Percentiles rank a stretch among this genome's conserved stretches.
phyloP scores from a whole-genome alignment of 2,888 invertebrate species.

The Orthosia gracilis region DNA sequence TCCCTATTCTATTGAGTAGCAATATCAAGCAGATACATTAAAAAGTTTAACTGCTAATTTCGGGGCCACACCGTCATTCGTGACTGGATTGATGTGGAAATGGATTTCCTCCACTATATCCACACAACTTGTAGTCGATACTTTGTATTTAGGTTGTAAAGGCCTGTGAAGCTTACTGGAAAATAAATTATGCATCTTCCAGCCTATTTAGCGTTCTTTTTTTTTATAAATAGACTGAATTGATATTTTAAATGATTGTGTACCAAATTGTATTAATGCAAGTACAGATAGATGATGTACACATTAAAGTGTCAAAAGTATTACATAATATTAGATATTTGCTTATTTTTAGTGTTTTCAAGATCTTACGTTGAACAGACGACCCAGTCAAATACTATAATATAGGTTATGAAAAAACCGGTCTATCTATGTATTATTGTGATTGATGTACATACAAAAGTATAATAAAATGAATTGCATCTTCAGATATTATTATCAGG shows the following conservation, averaged over 20 bases:
- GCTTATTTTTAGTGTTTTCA: too few species aligned
- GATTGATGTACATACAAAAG: too few species aligned
- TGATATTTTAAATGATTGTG: too few species aligned
- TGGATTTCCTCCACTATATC: conserved; percentile 77
- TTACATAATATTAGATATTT: too few species aligned
- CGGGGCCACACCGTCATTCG: conserved; percentile 82
- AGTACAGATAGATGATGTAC: too few species aligned
- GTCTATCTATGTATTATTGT: too few species aligned
- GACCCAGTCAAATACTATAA: too few species aligned
- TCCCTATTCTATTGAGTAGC: conserved; percentile 58
- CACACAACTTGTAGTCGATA: conserved; percentile 49
- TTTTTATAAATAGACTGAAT: neutral
- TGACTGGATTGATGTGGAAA: conserved; percentile 84
- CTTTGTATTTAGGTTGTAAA: conserved; percentile 22
- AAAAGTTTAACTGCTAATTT: conserved; percentile 88
- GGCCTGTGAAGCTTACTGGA: conserved; percentile 6
- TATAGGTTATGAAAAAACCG: too few species aligned
- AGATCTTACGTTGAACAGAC: neutral
- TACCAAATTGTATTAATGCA: too few species aligned
- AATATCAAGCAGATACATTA: conserved; percentile 77
- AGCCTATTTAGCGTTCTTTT: neutral
- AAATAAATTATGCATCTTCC: neutral
- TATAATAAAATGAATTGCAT: neutral
- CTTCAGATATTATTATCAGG: neutral
- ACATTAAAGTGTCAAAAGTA: too few species aligned